These are phyloP conservation scores for Pterophyllum scalare DNA, from an alignment of 2,113 vertebrate genomes.

Conservation along the genomic window DNA sequence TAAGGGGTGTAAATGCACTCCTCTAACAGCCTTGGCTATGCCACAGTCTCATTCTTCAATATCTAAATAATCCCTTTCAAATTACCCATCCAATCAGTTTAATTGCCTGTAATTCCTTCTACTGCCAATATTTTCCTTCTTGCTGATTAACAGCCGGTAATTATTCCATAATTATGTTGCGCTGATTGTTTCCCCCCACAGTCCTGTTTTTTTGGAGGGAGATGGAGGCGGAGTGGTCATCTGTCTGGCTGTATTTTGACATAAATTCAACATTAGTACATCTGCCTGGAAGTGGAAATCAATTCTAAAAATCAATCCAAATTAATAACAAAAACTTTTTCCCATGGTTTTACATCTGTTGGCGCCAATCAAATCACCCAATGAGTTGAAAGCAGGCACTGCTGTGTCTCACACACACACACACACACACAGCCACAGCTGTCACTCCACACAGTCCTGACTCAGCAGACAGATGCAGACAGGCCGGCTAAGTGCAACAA, in stretches of 20 bases:
- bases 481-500: constrained; percentile 46
- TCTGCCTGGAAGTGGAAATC: constrained; percentile 7
- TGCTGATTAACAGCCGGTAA: constrained; percentile 56
- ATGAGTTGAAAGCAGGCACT: constrained; percentile 33
- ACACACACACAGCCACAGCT: constrained; percentile 55
- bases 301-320: background rate
- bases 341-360: constrained; percentile 45
- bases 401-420: constrained; percentile 23
- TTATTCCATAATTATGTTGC: constrained; percentile 49
- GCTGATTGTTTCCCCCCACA: constrained; percentile 17
- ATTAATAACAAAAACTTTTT: background rate
- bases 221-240: background rate
- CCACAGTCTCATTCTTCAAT: constrained; percentile 21
- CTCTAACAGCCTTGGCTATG: background rate
- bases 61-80: constrained; percentile 56
- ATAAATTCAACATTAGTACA: background rate
- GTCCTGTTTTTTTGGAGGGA: background rate
- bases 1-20: background rate
- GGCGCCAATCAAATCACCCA: constrained; percentile 16
- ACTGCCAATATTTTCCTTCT: constrained; percentile 42
- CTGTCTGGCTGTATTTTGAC: constrained; percentile 11
- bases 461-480: constrained; percentile 63
- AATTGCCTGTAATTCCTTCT: constrained; percentile 44
- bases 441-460: constrained; percentile 62
- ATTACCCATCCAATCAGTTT: constrained; percentile 54